Base-by-base conservation (phyloP, 2,113 vertebrate species). In the Corvus hawaiiensis region DNA sequence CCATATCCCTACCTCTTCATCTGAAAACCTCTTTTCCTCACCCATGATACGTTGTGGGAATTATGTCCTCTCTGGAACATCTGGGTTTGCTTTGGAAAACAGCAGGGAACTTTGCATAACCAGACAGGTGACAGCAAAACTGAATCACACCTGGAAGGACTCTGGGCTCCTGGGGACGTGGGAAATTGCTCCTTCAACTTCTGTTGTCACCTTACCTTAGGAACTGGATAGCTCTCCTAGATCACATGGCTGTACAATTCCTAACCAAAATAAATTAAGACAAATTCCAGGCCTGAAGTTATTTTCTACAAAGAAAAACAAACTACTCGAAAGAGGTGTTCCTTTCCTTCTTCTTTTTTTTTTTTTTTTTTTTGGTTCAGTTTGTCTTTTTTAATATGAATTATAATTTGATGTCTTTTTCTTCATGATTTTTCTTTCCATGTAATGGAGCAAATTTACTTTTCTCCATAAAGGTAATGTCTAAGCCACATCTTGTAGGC, bases 51-150 rank as follows among this genome's bases (percentile, higher is more conserved):
- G 56, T 41, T 74, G 48, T 89, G 89, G 91, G 93, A 84, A 41
- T 92, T 92, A 10, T 5, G 33, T 43, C 21, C 48, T 78, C 80
- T 84, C 80, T 92, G 77, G 61, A 93, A 91, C 80, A 89, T 41
- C 76, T 93, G 95, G 73, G 16, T 62, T 85, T 77, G 49, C 62
- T 88, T 11, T 90, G 73, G 91, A 84, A 81, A 90, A 13, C 80
- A 92, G 74, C 63, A 48, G 62, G 92, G 48, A 35, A 5, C 35
- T 90, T 33, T 84, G 89, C 83, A 88, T 13, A 59, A 89, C 72
- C 76, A 89, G 86, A 7, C 64, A 87, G 76, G 72, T 39, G 84
- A 90, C 85, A 90, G 84, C 72, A 86, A 48, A 74, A 35, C 46
- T 3, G 4, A 44, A 41, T 49, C 71, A 72, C 82, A 58, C 55